Evolutionary conservation across 1,140 invertebrate species (phyloP), one percentile per base, ranked within the genome.

Genomic region (Aphelenchoides besseyi): DNA sequence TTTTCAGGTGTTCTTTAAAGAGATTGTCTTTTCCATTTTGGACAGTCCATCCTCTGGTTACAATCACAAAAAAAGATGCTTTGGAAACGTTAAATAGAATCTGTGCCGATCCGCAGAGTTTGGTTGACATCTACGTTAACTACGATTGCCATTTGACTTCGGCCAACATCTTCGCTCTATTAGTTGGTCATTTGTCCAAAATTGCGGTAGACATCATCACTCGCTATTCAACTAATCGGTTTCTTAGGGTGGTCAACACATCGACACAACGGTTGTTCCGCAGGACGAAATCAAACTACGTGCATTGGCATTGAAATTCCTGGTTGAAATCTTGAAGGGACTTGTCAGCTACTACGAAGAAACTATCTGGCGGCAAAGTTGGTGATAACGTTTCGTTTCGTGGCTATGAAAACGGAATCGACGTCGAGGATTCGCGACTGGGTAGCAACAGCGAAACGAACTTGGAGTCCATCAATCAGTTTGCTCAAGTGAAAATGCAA

Each of bases 291-390:
- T 66, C 8, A 37, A 91, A 0, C 97, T 98, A 92, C 88, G 95
- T 64, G 91, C 97, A 57, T 90, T 94, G 79, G 95, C 95, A 0
- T 88, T 98, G 1, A 93, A 98, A 85, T 98, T 95, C 85, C 87
- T 99, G 3, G 95, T 98, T 0, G 96, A 93, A 0, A 95, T 98
- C 79, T 86, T 99, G 0, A 96, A 98, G 83, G 98, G 95, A 85
- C 97, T 98, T 93, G 95, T 98, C 0, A 95, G 98, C 83, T 99
- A 96, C 95, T 97, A 93, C 83, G 92, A 95, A 86, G 96, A n/a
- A 98, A 87, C 87, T 98, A 2, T 97, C 97, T 84, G 78, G 29
- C 57, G 64, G 36, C 59, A 71, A 69, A 79, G 83, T 48, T 18
- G 82, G 81, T 36, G 77, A 71, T 67, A 82, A 77, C 48, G 70